A percentile compares a stretch with the other conserved stretches of the same genome.
Conservation (phyloP, 2,888 invertebrate genomes). For the Allacma fusca region DNA sequence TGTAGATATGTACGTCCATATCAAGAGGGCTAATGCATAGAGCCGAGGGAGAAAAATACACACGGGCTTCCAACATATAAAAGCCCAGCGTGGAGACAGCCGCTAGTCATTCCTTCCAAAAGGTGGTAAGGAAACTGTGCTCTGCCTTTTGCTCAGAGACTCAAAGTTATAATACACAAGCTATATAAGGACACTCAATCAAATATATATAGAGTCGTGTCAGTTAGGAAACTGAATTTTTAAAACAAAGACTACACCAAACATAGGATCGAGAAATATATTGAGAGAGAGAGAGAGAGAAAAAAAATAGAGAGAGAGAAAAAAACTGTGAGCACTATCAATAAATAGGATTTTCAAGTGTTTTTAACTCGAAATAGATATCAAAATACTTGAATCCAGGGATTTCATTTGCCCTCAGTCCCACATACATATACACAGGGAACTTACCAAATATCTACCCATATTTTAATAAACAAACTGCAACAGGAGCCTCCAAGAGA, state of each 20-base stretch:
- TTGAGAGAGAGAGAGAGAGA: background rate
- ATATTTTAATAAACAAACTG: too few species aligned
- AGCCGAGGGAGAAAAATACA: background rate
- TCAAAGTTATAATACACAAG: too few species aligned
- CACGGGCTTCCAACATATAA: background rate
- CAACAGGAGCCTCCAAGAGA: too few species aligned
- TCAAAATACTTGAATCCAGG: background rate
- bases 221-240: background rate
- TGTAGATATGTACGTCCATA: background rate
- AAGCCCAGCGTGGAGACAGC: constrained; percentile 8
- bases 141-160: background rate
- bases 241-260: background rate
- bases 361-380: background rate
- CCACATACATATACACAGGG: background rate
- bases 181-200: too few species aligned
- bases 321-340: background rate
- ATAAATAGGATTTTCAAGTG: background rate
- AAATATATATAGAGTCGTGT: background rate
- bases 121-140: background rate
- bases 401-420: background rate
- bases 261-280: background rate
- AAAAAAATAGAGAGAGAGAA: background rate
- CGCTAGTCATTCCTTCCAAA: constrained; percentile 25
- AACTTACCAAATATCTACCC: too few species aligned
- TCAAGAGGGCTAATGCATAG: background rate